Percentiles rank a stretch among this genome's conserved stretches.
Conservation (phyloP, 2,797 vertebrate genomes). For the Galagoides demidoff region DNA sequence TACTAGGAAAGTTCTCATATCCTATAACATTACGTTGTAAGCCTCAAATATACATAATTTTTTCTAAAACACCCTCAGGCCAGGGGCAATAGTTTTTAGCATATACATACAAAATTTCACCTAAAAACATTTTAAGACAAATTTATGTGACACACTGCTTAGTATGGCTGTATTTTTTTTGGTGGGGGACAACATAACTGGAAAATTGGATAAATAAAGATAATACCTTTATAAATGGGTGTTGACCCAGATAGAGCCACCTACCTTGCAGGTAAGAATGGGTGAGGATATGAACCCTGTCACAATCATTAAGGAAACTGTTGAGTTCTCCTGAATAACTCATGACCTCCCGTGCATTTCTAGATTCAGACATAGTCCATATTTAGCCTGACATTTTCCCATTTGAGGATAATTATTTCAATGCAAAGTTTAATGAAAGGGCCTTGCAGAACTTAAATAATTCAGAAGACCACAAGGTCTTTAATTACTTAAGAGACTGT, state of each 20-base stretch:
- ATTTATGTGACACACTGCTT: not conserved
- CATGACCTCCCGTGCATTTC: rapidly evolving
- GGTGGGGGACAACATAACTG: rapidly evolving
- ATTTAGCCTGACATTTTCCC: not conserved
- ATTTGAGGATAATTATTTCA: not conserved
- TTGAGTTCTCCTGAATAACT: not conserved
- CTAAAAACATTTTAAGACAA: not conserved
- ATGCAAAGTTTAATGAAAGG: not conserved
- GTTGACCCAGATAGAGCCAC: not conserved
- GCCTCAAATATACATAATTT: not conserved
- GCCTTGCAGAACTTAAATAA: not conserved
- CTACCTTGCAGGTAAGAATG: rapidly evolving
- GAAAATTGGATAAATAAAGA: not conserved
- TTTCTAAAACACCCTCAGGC: not conserved
- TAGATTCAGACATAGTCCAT: not conserved
- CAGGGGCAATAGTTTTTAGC: not conserved
- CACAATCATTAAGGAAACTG: rapidly evolving
- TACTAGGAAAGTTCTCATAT: not conserved
- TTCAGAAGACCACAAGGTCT: not conserved
- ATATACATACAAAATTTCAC: rapidly evolving
- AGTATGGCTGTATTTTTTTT: not conserved
- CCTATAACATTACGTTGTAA: not conserved
- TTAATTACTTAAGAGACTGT: not conserved
- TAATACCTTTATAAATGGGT: not conserved
- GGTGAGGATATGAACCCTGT: rapidly evolving